Conservation (phyloP, 2,113 vertebrate genomes). For the Pseudolaguvia tuberculata region DNA sequence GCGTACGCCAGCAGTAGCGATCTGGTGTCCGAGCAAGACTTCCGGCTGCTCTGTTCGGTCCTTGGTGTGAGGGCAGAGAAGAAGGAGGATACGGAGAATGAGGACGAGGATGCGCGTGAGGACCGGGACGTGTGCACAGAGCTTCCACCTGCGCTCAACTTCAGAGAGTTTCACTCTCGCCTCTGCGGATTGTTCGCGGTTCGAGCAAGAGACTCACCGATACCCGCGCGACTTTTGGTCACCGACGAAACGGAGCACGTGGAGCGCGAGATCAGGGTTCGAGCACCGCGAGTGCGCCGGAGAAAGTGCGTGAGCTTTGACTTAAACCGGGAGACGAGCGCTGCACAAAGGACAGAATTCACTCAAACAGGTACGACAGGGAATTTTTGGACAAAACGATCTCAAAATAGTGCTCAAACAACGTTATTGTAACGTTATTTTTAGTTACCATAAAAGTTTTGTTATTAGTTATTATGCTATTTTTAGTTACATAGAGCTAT, state of each 20-base stretch:
- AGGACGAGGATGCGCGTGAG: background rate
- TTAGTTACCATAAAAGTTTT: no score
- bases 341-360: background rate
- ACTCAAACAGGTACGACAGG: background rate
- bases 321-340: constrained; percentile 46
- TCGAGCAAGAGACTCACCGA: constrained; percentile 28
- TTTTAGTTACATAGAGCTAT: no score
- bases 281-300: constrained; percentile 65
- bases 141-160: constrained; percentile 60
- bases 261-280: constrained; percentile 65
- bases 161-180: constrained; percentile 70
- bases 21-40: constrained; percentile 64
- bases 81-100: background rate
- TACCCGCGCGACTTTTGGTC: constrained; percentile 56
- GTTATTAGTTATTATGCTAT: no score
- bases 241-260: constrained; percentile 69
- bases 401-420: no score
- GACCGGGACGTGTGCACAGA: constrained; percentile 33
- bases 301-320: constrained; percentile 69
- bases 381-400: background rate
- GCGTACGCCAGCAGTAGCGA: constrained; percentile 57
- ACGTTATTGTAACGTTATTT: no score
- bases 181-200: constrained; percentile 69
- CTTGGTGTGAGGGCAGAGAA: constrained; percentile 53
- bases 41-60: constrained; percentile 63